A percentile compares a stretch with the other conserved stretches of the same genome.
These are phyloP conservation scores for Thereva unica DNA, from an alignment of 2,888 invertebrate genomes.

Conservation along the genomic window DNA sequence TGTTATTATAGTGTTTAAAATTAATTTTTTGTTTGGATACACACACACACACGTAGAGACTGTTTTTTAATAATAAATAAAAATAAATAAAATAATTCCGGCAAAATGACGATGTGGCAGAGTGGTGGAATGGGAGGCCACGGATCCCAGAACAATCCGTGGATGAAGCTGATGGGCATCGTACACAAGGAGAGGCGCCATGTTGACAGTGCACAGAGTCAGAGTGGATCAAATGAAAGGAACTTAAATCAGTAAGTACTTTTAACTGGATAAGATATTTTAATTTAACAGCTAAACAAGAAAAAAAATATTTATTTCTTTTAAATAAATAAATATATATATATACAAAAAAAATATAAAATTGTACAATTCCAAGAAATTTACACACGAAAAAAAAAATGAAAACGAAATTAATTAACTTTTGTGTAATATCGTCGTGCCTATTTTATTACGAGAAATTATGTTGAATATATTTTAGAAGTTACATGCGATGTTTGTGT, in stretches of 20 bases:
- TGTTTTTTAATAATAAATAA: constrained; percentile 38
- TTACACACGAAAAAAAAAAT: no score
- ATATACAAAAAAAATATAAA: no score
- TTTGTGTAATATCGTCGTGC: no score
- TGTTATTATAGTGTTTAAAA: background rate
- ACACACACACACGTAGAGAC: constrained; percentile 22
- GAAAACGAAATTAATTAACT: no score
- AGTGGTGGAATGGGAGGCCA: constrained; percentile 76
- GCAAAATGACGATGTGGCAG: constrained; percentile 75
- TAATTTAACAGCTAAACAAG: background rate
- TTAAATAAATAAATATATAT: no score
- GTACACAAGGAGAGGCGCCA: constrained; percentile 76
- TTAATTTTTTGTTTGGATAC: constrained; percentile 13
- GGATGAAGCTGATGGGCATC: constrained; percentile 83
- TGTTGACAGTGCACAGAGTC: constrained; percentile 64
- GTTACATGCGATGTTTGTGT: no score
- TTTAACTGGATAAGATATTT: background rate
- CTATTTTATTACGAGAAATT: no score
- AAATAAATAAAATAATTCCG: constrained; percentile 45
- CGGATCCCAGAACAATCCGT: constrained; percentile 78
- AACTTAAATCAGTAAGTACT: constrained; percentile 71
- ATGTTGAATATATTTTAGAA: no score
- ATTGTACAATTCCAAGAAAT: no score
- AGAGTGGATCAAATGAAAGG: constrained; percentile 66
- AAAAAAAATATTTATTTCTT: no score